phyloP scores from a whole-genome alignment of 1,140 invertebrate genomes.

The Drosophila sechellia region DNA sequence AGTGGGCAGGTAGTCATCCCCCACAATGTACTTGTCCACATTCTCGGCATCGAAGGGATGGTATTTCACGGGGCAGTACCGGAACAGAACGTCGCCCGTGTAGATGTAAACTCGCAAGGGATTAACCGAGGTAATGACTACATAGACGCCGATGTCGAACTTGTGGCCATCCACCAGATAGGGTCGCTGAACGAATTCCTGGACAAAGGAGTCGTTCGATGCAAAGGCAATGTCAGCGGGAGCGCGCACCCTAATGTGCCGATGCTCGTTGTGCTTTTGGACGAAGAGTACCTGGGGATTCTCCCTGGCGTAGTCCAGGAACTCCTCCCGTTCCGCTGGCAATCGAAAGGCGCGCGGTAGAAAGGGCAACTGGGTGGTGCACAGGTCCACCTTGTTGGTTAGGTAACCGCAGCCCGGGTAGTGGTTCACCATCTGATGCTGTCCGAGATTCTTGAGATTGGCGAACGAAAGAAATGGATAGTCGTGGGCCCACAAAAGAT shows the following conservation, averaged over 20 bases:
- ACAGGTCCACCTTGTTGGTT: slow-evolving; percentile 97
- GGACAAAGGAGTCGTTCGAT: slow-evolving; percentile 93
- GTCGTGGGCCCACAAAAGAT: slow-evolving; percentile 96
- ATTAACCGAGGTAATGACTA: slow-evolving; percentile 95
- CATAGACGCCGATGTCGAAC: slow-evolving; percentile 99
- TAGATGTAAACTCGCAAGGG: slow-evolving; percentile 96
- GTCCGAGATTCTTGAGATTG: slow-evolving; percentile 87
- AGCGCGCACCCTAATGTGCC: slow-evolving; percentile 92
- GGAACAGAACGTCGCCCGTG: slow-evolving; percentile 94
- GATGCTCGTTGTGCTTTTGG: slow-evolving; percentile 96
- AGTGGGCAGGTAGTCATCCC: slow-evolving; percentile 96
- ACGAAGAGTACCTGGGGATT: slow-evolving; percentile 93
- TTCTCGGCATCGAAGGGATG: slow-evolving; percentile 94
- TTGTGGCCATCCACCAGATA: slow-evolving; percentile 94
- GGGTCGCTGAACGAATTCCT: slow-evolving; percentile 94
- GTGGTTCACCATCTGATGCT: slow-evolving; percentile 95
- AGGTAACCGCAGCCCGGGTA: slow-evolving; percentile 97
- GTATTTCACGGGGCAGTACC: slow-evolving; percentile 96
- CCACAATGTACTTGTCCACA: slow-evolving; percentile 96
- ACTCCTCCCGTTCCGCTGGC: slow-evolving; percentile 90
- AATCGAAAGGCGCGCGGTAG: slow-evolving; percentile 95
- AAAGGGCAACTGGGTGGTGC: slow-evolving; percentile 90
- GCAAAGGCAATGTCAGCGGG: slow-evolving; percentile 90
- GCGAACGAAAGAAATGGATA: slow-evolving; percentile 92
- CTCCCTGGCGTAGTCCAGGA: slow-evolving; percentile 89